Percentiles rank a stretch among this genome's conserved stretches.
Evolutionary conservation across 1,140 invertebrate species (phyloP).

Genomic region (Asbolus verrucosus): DNA sequence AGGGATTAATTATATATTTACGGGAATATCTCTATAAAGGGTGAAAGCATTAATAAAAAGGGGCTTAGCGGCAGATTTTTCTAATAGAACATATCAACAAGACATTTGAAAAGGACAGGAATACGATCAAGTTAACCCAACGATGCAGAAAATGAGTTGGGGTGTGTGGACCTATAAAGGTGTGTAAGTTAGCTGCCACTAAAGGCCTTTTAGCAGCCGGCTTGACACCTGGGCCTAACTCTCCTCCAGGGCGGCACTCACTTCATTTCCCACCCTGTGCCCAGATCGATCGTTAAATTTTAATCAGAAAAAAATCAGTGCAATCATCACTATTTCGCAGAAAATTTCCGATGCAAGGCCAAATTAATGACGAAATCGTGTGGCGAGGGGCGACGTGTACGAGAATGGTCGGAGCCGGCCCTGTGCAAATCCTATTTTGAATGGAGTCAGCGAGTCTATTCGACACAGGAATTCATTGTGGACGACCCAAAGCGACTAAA

Average conservation of each 20-base stretch:
- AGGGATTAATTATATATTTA: not conserved
- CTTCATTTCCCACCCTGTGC: not conserved
- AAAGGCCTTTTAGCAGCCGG: slow-evolving; percentile 59
- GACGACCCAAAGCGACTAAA: slow-evolving; percentile 59
- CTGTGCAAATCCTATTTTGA: slow-evolving; percentile 55
- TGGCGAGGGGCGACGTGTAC: too few relatives aligned
- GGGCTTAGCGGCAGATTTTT: not conserved
- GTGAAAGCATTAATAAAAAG: not conserved
- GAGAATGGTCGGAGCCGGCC: slow-evolving; percentile 44
- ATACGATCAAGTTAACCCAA: slow-evolving; percentile 57
- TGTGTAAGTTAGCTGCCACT: slow-evolving; percentile 56
- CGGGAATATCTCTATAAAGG: not conserved
- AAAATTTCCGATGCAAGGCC: too few relatives aligned
- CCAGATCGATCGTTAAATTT: too few relatives aligned
- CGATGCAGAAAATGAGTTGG: slow-evolving; percentile 61
- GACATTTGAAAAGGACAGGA: not conserved
- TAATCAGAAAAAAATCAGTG: too few relatives aligned
- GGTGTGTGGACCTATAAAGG: slow-evolving; percentile 57
- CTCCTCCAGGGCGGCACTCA: not conserved
- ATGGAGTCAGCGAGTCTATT: slow-evolving; percentile 58
- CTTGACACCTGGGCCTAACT: slow-evolving; percentile 53
- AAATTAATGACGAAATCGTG: too few relatives aligned
- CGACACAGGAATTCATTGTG: slow-evolving; percentile 61
- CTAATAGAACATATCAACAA: slow-evolving; percentile 12
- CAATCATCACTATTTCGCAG: too few relatives aligned